A percentile compares a stretch with the other conserved stretches of the same genome.
These are phyloP conservation scores for Stictocephala bisonia DNA, from an alignment of 2,888 invertebrate genomes.

Conservation along the genomic window DNA sequence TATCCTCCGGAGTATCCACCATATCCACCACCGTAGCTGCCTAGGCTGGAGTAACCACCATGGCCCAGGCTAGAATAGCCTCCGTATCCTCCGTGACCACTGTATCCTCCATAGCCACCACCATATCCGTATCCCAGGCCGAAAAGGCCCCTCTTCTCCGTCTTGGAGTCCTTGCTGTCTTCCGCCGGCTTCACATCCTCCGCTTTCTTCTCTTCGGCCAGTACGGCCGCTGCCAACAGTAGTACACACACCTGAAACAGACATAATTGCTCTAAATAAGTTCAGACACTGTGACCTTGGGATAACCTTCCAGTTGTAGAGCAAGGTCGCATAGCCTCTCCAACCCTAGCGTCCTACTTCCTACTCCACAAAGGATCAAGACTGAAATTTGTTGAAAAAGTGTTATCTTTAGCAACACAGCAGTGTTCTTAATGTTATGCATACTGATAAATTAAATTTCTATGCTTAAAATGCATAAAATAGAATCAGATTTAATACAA, in stretches of 20 bases:
- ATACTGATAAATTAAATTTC: no score
- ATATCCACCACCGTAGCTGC: slow-evolving; percentile 36
- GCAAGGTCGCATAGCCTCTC: no score
- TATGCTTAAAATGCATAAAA: no score
- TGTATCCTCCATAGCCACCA: slow-evolving; percentile 23
- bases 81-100: slow-evolving; percentile 39
- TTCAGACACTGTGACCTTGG: no score
- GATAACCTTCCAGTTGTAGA: no score
- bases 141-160: slow-evolving; percentile 53
- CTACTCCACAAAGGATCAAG: no score
- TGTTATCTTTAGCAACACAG: no score
- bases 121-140: slow-evolving; percentile 50
- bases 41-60: slow-evolving; percentile 16
- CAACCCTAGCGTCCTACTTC: no score
- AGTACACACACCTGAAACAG: slow-evolving; percentile 45
- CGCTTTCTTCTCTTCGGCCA: slow-evolving; percentile 33
- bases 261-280: no score
- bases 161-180: slow-evolving; percentile 51
- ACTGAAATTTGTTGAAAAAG: no score
- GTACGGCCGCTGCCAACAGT: slow-evolving; percentile 47
- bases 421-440: no score
- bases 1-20: not conserved
- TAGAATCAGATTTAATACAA: no score
- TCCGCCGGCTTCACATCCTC: slow-evolving; percentile 41
- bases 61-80: not conserved